Evolutionary conservation across 2,888 invertebrate genomes (phyloP).

Genomic region (Cephus pulcher): DNA sequence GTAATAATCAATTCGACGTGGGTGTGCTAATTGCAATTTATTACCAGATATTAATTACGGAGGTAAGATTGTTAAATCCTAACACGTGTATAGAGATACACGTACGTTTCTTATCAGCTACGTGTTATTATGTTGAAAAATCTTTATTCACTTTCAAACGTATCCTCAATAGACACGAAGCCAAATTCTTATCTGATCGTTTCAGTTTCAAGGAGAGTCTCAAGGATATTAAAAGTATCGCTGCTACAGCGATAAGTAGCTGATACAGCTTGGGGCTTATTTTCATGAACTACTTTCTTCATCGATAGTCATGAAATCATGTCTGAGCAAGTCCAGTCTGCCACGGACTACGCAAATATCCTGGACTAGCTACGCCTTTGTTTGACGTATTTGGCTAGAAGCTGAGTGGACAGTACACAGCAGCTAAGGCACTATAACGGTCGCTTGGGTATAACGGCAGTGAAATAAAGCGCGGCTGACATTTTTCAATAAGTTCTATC

Average conservation of each 20-base stretch:
- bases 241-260: neutral
- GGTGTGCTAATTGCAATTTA: neutral
- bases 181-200: neutral
- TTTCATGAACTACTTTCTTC: neutral
- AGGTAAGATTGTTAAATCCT: neutral
- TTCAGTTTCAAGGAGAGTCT: neutral
- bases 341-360: neutral
- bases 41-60: neutral
- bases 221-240: neutral
- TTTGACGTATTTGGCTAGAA: neutral
- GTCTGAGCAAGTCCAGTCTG: neutral
- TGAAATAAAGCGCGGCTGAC: neutral
- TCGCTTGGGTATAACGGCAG: neutral
- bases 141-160: neutral
- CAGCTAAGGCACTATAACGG: neutral
- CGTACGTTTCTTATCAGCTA: neutral
- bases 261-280: neutral
- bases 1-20: neutral
- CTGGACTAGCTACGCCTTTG: neutral
- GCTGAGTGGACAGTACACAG: neutral
- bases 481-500: neutral
- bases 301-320: neutral
- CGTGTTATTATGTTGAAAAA: neutral
- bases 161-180: neutral
- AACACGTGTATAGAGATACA: neutral